phyloP scores from a whole-genome alignment of 2,888 invertebrate genomes.

The Temnothorax ravouxi region DNA sequence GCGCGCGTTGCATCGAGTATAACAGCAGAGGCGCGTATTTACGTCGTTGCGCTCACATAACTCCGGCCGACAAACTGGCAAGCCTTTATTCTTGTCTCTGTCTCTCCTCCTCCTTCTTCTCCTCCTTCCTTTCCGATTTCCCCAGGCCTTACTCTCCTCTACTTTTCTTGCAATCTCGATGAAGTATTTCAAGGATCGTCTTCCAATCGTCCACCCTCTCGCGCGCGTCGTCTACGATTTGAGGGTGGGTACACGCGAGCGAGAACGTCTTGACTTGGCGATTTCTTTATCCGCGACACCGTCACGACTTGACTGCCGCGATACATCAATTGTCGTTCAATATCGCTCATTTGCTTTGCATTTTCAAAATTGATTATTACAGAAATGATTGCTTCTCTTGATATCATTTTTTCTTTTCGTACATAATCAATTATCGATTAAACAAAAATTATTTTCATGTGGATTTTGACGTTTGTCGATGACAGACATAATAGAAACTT shows the following conservation, averaged over 20 bases:
- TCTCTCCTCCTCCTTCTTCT: conserved; percentile 49
- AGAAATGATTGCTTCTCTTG: not conserved
- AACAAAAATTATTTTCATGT: not conserved
- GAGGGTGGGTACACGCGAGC: conserved; percentile 4
- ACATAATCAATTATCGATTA: not conserved
- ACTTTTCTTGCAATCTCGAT: conserved; percentile 60
- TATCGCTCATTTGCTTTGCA: not conserved
- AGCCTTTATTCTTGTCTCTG: conserved; percentile 70
- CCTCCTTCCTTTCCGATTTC: conserved; percentile 59
- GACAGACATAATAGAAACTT: not conserved
- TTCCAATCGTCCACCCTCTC: conserved; percentile 9
- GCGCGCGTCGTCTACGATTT: conserved; percentile 36
- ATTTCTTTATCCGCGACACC: conserved; percentile 41
- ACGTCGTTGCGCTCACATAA: conserved; percentile 81
- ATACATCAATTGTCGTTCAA: conserved; percentile 5
- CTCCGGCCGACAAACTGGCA: conserved; percentile 81
- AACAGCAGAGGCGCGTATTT: conserved; percentile 78
- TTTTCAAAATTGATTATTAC: not conserved
- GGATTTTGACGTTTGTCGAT: not conserved
- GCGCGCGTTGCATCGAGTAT: conserved; percentile 50
- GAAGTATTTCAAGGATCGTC: conserved; percentile 35
- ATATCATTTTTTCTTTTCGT: not conserved
- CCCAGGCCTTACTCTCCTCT: conserved; percentile 56
- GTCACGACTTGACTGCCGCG: not conserved
- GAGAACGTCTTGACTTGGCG: conserved; percentile 15